Base-by-base conservation (phyloP, 2,797 vertebrate genomes). In the Trachops cirrhosus region DNA sequence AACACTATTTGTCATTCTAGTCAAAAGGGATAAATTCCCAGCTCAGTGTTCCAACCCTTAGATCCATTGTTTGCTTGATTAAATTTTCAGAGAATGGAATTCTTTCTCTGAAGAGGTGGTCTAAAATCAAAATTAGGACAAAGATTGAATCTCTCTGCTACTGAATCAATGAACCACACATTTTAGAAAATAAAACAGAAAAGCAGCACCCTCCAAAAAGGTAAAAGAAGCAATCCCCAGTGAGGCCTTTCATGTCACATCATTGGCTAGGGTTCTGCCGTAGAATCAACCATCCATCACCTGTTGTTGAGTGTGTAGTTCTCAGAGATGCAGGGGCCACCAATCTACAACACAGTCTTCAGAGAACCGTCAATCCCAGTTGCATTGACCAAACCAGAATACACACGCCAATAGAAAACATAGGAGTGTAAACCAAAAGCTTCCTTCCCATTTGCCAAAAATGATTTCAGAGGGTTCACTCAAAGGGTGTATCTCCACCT, bases 81-180 rank as follows among this genome's bases (percentile, higher is more conserved):
- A 88, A 34, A 50, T 83, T 94, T 96, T 87, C 37, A 95, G 57
- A 78, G 64, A 70, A 46, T 37, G 26, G 19, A 94, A 92, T 86
- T 82, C 16, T 39, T 94, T 96, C 39, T 96, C 62, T 48, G n/a
- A 52, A 92, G 32, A 88, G 57, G 39, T 91, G n/a, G 22, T 59
- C 50, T 48, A 85, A 93, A 73, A 68, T n/a, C 32, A 78, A 68
- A 95, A 52, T 75, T 71, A 71, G 22, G n/a, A 41, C 52, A 50
- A 75, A 92, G 39, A 57, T 26, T 54, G 26, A 41, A 11, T 75
- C 18, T 90, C 12, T 54, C 37, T 15, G 26, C 29, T 59, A 15
- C 32, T 89, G 37, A 70, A 0, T 78, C 70, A 57, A 1, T 83
- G 68, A 78, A 64, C 3, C 62, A 12, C 93, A 89, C 19, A 5